phyloP scores from a whole-genome alignment of 35 echinoderm and acorn worm species.

The Ophioderma brevispina region DNA sequence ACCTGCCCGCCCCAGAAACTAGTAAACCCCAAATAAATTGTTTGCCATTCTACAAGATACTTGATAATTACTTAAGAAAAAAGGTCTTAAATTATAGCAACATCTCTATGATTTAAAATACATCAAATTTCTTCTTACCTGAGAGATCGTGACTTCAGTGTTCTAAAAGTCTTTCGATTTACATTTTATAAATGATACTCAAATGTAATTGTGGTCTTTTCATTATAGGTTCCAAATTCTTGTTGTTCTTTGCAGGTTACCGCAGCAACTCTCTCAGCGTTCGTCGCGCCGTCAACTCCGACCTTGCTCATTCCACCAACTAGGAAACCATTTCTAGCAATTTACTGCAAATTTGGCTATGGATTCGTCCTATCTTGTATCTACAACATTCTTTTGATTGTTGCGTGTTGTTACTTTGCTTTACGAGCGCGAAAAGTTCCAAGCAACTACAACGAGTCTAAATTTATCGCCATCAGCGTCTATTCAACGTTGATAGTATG shows the following conservation, averaged over 20 bases:
- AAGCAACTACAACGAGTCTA: conserved; percentile 71
- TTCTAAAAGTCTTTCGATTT: too few relatives aligned
- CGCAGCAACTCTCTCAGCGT: background rate
- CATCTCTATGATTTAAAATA: too few relatives aligned
- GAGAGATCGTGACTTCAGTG: too few relatives aligned
- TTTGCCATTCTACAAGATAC: too few relatives aligned
- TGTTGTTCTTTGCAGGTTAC: background rate
- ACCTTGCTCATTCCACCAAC: background rate
- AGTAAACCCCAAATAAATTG: too few relatives aligned
- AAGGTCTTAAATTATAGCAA: too few relatives aligned
- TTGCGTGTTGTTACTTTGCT: conserved; percentile 53
- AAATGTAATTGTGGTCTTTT: too few relatives aligned
- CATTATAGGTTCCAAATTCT: too few relatives aligned
- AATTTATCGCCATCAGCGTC: conserved; percentile 71
- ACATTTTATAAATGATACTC: too few relatives aligned
- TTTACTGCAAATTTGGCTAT: background rate
- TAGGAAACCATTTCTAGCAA: background rate
- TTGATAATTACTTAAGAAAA: too few relatives aligned
- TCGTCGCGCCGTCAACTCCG: background rate
- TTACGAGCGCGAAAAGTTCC: conserved; percentile 59
- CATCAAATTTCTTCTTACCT: too few relatives aligned
- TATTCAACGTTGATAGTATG: conserved; percentile 63
- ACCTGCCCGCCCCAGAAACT: too few relatives aligned
- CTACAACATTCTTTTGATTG: conserved; percentile 43
- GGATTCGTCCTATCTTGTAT: background rate